Conservation (phyloP, 2,113 vertebrate species). For the Solenodon paradoxus region DNA sequence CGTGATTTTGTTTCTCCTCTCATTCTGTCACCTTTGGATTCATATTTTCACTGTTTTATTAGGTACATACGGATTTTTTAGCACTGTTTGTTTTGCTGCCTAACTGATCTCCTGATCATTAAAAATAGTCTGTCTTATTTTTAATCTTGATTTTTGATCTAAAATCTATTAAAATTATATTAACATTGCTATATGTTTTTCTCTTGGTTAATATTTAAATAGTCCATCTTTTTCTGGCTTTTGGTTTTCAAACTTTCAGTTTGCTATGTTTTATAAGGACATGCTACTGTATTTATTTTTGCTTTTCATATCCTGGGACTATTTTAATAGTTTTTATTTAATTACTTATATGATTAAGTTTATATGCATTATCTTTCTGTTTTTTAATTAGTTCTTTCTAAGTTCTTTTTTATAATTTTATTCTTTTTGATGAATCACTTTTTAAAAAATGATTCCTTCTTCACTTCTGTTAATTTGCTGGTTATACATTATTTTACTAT, state of each 20-base stretch:
- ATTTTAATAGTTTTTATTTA: background rate
- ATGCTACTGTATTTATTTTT: background rate
- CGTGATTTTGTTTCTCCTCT: background rate
- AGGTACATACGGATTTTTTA: background rate
- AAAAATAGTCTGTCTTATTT: background rate
- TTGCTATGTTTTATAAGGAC: background rate
- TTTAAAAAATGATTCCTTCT: background rate
- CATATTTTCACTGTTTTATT: background rate
- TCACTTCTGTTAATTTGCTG: background rate
- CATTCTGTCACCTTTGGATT: background rate
- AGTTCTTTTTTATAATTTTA: background rate
- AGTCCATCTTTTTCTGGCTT: background rate
- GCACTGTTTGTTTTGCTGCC: background rate
- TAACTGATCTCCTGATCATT: background rate
- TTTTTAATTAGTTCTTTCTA: background rate
- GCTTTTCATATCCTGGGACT: background rate
- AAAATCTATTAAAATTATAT: background rate
- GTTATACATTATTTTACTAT: background rate
- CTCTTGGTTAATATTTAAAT: background rate
- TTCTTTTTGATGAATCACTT: background rate
- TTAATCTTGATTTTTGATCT: background rate
- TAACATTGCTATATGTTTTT: background rate
- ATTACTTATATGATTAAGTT: background rate
- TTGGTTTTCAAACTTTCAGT: background rate
- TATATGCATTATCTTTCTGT: background rate